phyloP scores from a whole-genome alignment of 2,797 vertebrate genomes.

The Nannoperca australis region DNA sequence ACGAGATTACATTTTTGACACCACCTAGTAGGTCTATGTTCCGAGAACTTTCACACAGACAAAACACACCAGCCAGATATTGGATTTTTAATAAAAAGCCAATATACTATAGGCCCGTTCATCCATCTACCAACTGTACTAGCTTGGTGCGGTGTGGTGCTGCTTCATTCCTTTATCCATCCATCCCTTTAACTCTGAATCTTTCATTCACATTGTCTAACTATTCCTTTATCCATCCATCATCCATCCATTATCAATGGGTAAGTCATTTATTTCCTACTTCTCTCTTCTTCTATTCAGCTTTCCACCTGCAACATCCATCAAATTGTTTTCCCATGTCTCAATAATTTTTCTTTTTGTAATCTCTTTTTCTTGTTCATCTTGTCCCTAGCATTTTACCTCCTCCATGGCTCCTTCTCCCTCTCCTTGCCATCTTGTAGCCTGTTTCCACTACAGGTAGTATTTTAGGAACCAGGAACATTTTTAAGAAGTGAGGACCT shows the following conservation, averaged over 20 bases:
- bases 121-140: background rate
- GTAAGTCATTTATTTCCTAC: background rate
- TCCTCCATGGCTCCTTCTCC: background rate
- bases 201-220: background rate
- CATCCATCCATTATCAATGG: background rate
- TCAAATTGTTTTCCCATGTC: background rate
- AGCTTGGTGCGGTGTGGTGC: background rate
- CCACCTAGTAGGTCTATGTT: slow-evolving; percentile 14
- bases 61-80: background rate
- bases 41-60: slow-evolving; percentile 11
- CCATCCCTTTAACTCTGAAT: background rate
- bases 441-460: too few relatives aligned
- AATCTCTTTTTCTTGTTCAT: background rate
- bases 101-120: background rate
- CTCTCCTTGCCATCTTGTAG: background rate
- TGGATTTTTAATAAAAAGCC: background rate
- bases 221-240: slow-evolving; percentile 10
- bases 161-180: background rate
- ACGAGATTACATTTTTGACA: slow-evolving; percentile 26
- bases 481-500: too few relatives aligned
- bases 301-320: background rate
- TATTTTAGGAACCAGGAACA: background rate
- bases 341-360: background rate
- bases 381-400: background rate
- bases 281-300: background rate